phyloP scores from a whole-genome alignment of 2,888 invertebrate species.

The Kryphioiulus occultus region DNA sequence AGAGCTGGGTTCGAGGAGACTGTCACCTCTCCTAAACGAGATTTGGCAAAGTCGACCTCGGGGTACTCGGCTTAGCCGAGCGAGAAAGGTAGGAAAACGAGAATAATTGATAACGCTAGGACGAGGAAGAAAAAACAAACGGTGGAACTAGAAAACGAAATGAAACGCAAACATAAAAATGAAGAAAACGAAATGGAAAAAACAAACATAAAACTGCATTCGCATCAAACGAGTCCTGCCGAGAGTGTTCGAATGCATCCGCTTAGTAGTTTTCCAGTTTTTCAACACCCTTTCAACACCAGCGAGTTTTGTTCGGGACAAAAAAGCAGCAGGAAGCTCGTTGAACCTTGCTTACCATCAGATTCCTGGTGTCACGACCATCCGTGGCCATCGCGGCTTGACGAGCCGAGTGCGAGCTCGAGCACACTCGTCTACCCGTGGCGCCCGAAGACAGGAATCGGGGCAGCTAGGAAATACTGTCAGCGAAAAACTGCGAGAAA shows the following conservation, averaged over 20 bases:
- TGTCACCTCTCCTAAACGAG: not conserved
- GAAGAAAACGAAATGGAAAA: not conserved
- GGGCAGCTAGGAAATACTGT: not conserved
- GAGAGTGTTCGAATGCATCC: not conserved
- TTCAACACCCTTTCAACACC: not conserved
- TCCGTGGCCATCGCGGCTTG: not conserved
- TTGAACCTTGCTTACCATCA: not conserved
- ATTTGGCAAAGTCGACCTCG: not conserved
- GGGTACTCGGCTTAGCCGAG: not conserved
- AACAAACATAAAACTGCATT: not conserved
- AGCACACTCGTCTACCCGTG: not conserved
- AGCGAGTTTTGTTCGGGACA: not conserved
- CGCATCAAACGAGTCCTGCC: not conserved
- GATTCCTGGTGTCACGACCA: not conserved
- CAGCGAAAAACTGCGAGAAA: not conserved
- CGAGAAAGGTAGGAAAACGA: not conserved
- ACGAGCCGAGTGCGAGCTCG: not conserved
- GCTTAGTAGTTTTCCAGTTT: not conserved
- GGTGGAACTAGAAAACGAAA: not conserved
- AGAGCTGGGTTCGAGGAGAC: not conserved
- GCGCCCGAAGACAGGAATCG: not conserved
- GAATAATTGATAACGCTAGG: too few relatives aligned
- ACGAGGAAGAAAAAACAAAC: not conserved
- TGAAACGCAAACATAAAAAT: not conserved
- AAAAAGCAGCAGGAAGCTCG: slow-evolving; percentile 6